Evolutionary conservation across 2,113 vertebrate genomes (phyloP), one percentile per base, ranked within the genome.

Genomic region (Phycodurus eques): DNA sequence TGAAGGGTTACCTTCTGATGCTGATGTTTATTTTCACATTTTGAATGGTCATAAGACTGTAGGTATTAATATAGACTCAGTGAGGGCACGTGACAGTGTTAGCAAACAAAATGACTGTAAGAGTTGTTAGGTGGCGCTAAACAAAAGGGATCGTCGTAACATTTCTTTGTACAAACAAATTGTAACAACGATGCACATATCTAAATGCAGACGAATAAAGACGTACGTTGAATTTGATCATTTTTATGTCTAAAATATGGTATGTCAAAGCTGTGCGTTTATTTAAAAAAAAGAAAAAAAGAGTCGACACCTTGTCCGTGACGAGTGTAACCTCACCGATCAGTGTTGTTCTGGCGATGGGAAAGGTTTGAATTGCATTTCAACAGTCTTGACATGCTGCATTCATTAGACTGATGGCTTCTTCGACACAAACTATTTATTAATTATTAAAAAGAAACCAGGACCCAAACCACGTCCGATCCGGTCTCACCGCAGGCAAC

Each of bases 241-340:
- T 91, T 88, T 88, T 91, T 91, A 86, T 87, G 79, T 43, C 85
- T 74, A 82, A 85, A 85, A 87, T 90, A 87, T 85, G 87, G 81
- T 88, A 79, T 84, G 8, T 54, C 51, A n/a, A 54, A 85, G 88
- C 77, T 80, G 82, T 89, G 83, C 67, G 81, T 91, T 87, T 67
- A 27, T 27, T 27, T 27, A 27, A 11, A 72, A 80, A 39, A 5
- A 39, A 56, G 5, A 20, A 8, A 2, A 20, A 8, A 20, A 20
- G 8, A 53, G 8, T 73, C 81, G 83, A 70, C 70, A 46, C 74
- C 54, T 73, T 76, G 69, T 83, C 73, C 74, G 59, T 57, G 67
- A 43, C 64, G 51, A 77, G 64, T 17, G 44, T 83, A 86, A 83
- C 77, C 46, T 86, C 71, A 85, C 77, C 82, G 70, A 85, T 64